Base-by-base conservation (phyloP, 2,797 vertebrate species). In the Hybognathus amarus region DNA sequence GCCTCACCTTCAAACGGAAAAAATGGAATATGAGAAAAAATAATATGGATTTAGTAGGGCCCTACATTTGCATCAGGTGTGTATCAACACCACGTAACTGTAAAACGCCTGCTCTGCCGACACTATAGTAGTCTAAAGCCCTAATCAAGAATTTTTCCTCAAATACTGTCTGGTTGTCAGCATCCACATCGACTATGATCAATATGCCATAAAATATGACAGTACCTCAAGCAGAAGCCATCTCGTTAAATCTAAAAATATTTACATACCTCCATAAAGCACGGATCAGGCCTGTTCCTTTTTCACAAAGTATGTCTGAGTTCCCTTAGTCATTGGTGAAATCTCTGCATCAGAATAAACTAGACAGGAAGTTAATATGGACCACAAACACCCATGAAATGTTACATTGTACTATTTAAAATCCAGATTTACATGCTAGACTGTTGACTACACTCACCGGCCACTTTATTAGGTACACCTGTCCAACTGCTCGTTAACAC, bases 181-280 rank as follows among this genome's bases (percentile, higher is more conserved):
- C 63, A n/a, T n/a, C 17, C 66, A 80, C 52, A 80, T 74, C 24
- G 71, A 86, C 64, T 63, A 80, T 47, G 33, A 82, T 61, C 79
- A 64, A 85, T 67, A 50, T 68, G 30, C 66, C 36, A 80, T 67
- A 84, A 77, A 78, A 54, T 47, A 63, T 80, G 79, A 83, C 83
- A 87, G 17, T 81, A 82, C 77, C 77, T 86, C 64, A 38, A 85
- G 80, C 85, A 20, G 52, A n/a, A 12, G 66, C 45, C 70, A n/a
- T 74, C 52, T 85, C 30, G 75, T 83, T 85, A 83, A 81, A 82
- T 30, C 71, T 77, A 78, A 79, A 80, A 80, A 82, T 75, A 79
- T 85, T 83, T 82, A 88, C 85, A 85, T 68, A 66, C 56, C 78
- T 78, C 77, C 64, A 82, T 77, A 27, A 38, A 61, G 74, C 66